These are phyloP conservation scores for Diuraphis noxia DNA, from an alignment of 1,140 invertebrate genomes.

Conservation along the genomic window DNA sequence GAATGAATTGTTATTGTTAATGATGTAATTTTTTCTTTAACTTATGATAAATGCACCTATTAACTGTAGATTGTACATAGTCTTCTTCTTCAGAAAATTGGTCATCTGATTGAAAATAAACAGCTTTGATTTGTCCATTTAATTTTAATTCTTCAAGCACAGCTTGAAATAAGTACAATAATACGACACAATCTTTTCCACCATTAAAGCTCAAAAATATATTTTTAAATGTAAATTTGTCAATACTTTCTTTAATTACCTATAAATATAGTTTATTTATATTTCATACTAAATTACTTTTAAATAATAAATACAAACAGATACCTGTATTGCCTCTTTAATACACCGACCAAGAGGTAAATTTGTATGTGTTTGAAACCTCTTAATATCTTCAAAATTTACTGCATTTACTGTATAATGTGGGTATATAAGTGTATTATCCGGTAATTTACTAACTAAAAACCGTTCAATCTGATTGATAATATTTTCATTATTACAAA, in stretches of 20 bases:
- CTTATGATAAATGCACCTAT: slow-evolving; percentile 61
- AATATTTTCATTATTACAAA: slow-evolving; percentile 17
- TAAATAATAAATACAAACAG: not conserved
- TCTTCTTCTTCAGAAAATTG: slow-evolving; percentile 84
- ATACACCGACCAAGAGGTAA: slow-evolving; percentile 29
- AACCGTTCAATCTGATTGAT: slow-evolving; percentile 10
- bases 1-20: not conserved
- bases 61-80: slow-evolving; percentile 73
- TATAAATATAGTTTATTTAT: slow-evolving; percentile 50
- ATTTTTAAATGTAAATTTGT: slow-evolving; percentile 69
- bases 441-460: slow-evolving; percentile 29
- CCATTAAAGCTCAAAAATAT: slow-evolving; percentile 93
- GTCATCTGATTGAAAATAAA: slow-evolving; percentile 76
- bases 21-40: not conserved
- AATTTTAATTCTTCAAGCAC: slow-evolving; percentile 64
- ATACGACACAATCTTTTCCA: slow-evolving; percentile 94
- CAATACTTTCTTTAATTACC: slow-evolving; percentile 60
- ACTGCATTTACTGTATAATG: not conserved
- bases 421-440: slow-evolving; percentile 25
- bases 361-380: slow-evolving; percentile 19
- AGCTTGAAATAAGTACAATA: slow-evolving; percentile 77
- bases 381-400: slow-evolving; percentile 37
- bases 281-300: not conserved
- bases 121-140: slow-evolving; percentile 64
- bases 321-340: not conserved